These are phyloP conservation scores for Lutjanus erythropterus DNA, from an alignment of 2,113 vertebrate genomes.

Conservation along the genomic window DNA sequence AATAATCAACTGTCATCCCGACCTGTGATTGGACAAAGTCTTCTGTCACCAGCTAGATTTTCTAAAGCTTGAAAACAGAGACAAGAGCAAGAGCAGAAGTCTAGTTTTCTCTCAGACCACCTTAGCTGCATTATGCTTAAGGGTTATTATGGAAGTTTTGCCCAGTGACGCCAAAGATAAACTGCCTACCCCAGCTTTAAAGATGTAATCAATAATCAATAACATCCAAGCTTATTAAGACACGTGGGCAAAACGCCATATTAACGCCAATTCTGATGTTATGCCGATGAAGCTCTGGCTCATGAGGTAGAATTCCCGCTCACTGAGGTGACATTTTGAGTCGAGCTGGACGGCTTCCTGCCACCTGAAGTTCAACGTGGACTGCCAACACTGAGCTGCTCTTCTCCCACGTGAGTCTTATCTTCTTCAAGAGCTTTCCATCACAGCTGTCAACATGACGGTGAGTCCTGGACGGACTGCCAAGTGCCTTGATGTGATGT, in stretches of 20 bases:
- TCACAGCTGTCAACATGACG: constrained; percentile 53
- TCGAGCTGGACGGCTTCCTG: constrained; percentile 24
- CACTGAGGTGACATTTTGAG: constrained; percentile 41
- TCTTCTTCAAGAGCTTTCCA: constrained; percentile 42
- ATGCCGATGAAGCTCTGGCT: constrained; percentile 23
- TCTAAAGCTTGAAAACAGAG: too few relatives aligned
- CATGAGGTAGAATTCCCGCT: constrained; percentile 23
- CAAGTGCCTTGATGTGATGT: constrained; percentile 35
- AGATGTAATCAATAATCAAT: not conserved
- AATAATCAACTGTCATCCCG: too few relatives aligned
- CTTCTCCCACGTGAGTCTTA: constrained; percentile 38
- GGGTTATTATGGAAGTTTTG: too few relatives aligned
- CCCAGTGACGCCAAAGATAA: too few relatives aligned
- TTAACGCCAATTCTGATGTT: constrained; percentile 3
- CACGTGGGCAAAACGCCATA: not conserved
- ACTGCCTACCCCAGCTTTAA: too few relatives aligned
- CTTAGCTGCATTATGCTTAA: too few relatives aligned
- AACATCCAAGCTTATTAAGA: not conserved
- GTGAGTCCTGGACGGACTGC: constrained; percentile 28
- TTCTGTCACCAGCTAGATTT: too few relatives aligned
- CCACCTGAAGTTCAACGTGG: constrained; percentile 18
- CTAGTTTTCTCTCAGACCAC: too few relatives aligned
- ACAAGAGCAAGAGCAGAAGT: too few relatives aligned
- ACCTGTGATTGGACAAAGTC: too few relatives aligned
- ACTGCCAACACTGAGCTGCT: constrained; percentile 35